A percentile compares a stretch with the other conserved stretches of the same genome.
Conservation (phyloP, 2,797 vertebrate species). For the Lutjanus argentimaculatus region DNA sequence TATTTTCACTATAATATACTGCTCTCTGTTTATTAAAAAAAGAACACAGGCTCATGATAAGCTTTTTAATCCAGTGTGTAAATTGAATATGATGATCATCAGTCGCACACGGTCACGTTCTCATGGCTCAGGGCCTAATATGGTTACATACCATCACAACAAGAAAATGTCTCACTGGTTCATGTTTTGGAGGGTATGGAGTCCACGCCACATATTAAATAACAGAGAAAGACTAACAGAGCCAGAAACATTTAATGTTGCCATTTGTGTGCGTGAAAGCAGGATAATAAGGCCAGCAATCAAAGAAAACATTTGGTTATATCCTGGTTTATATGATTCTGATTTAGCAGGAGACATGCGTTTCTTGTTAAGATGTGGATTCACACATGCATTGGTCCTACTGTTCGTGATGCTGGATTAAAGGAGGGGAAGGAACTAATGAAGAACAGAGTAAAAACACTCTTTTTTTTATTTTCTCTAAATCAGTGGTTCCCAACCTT, state of each 20-base stretch:
- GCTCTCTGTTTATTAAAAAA: constrained; percentile 50
- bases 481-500: too few relatives aligned
- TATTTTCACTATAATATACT: constrained; percentile 77
- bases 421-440: constrained; percentile 1
- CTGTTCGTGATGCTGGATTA: background rate
- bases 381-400: background rate
- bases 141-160: constrained; percentile 27
- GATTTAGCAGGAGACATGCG: constrained; percentile 1
- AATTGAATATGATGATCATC: background rate
- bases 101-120: background rate
- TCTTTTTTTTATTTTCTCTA: background rate
- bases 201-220: background rate
- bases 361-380: constrained; percentile 7
- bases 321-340: background rate
- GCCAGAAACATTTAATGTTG: background rate
- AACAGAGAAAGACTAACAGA: background rate
- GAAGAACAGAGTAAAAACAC: background rate
- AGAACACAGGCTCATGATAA: background rate
- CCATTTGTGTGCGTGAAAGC: too few relatives aligned
- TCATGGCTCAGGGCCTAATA: constrained; percentile 37
- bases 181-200: background rate
- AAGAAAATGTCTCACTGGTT: background rate
- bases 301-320: background rate
- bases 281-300: background rate
- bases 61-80: background rate